Evolutionary conservation across 2,888 invertebrate genomes (phyloP), one percentile per base, ranked within the genome.

Genomic region (Sphaeridia pumilis): DNA sequence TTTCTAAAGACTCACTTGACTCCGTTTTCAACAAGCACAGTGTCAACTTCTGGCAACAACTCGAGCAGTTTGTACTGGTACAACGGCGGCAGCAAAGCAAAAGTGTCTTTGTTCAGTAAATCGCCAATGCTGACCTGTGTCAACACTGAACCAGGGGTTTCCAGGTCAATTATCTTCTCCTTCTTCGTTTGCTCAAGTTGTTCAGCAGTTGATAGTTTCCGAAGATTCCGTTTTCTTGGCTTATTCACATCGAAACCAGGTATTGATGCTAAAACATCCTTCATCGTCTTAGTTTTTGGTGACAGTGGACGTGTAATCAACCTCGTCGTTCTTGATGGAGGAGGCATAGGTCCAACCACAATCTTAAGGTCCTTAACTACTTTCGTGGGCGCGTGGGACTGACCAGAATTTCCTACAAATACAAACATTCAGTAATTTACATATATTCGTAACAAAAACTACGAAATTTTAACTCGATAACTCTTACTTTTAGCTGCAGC

Each of bases 81-180:
- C 56, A 87, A 75, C 60, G 84, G 81, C 60, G 92, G 90, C 66
- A 93, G 77, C 64, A 82, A 75, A 60, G 84, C 81, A 74, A 94
- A 94, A 45, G 94, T 93, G 69, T 90, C 87, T 70, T 89, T 88
- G 71, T 92, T 74, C 55, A 95, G 76, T 63, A 95, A 74, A 59
- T 85, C 82, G 69, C 92, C 77, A 63, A 95, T 77, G 74, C 93
- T 93, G 44, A 89, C 89, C 69, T 87, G 87, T 49, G 88, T 87
- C 69, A 95, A 77, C 68, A 95, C 90, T 49, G 94, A 94, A 69
- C 93, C 92, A 21, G 94, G 92, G 38, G 93, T 92, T 74, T 93
- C 92, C 67, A 51, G 36, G 73, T 95, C 94, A 63, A 95, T 87
- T 70, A 87, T 86, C 49, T 93, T 92, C 73, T 92, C 90, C 36